phyloP scores from a whole-genome alignment of 2,113 vertebrate species.

The Riparia riparia region DNA sequence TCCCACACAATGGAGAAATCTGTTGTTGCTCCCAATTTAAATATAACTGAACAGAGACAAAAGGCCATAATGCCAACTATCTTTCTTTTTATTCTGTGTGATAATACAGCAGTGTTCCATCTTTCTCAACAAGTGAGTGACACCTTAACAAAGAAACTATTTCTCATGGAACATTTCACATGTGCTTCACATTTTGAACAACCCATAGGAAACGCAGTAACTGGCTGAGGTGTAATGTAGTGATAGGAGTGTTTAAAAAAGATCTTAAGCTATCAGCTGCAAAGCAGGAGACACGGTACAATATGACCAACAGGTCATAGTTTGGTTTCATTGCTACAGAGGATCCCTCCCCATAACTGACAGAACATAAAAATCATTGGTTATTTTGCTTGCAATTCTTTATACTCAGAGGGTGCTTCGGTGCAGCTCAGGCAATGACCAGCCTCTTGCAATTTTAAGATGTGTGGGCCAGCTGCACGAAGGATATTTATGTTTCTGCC shows the following conservation, averaged over 20 bases:
- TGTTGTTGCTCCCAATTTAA: constrained; percentile 18
- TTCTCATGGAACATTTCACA: neutral
- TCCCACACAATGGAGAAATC: neutral
- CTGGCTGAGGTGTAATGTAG: neutral
- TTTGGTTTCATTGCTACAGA: neutral
- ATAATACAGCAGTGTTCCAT: neutral
- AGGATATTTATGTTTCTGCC: neutral
- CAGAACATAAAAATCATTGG: neutral
- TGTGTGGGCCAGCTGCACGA: neutral
- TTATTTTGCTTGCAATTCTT: neutral
- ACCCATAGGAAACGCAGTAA: neutral
- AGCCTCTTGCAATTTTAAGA: neutral
- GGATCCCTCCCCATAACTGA: neutral
- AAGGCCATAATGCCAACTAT: neutral
- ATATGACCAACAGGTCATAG: neutral
- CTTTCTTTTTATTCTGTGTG: neutral
- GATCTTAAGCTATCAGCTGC: neutral
- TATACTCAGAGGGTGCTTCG: neutral
- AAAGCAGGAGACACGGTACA: neutral
- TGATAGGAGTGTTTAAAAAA: neutral
- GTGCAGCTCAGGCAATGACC: neutral
- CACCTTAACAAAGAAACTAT: neutral
- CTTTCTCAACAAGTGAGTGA: neutral
- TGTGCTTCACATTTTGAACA: neutral
- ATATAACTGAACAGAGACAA: constrained; percentile 28